Evolutionary conservation across 2,797 vertebrate species (phyloP), one percentile per base, ranked within the genome.

Genomic region (Cottoperca gobio): DNA sequence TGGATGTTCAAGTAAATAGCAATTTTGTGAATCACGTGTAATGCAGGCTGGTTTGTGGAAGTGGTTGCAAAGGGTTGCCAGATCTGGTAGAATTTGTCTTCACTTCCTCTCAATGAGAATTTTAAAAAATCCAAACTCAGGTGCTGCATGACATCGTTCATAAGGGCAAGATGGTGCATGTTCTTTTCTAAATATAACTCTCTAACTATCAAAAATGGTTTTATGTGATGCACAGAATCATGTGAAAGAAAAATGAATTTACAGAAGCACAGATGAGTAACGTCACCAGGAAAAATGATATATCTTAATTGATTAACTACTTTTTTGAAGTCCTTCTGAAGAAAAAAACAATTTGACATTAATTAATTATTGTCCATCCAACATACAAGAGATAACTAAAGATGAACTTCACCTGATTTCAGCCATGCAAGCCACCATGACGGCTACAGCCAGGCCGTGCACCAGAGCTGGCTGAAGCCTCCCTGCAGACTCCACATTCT

Each of bases 381-480:
- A 14, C 28, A 46, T 8, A 43, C 6, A 43, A n/a, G 40, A 45
- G 52, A 21, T 0, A 10, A 35, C 0, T 24, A 8, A 39, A 35
- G 23, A 31, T 59, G 3, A 14, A 43, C 24, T 73, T 58, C 81
- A 97, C 96, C 96, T 98, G 91, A 97, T 93, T 39, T 92, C 92
- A 26, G 92, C 96, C 92, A 97, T 90, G 5, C 92, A 74, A 0
- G 95, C 92, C 0, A 96, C 79, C 73, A 91, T 5, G 26, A 94
- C 83, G 0, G 87, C 95, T 59, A 97, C 80, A 3, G 94, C 94
- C 82, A 98, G 86, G 10, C 97, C 96, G 0, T 98, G 97, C 0
- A 93, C 96, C 86, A 97, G 87, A 1, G 97, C 97, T 0, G 96
- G 96, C 90, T 96, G 96, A 63, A 97, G 86, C 64, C 86, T 73